Evolutionary conservation across 2,888 invertebrate species (phyloP), one percentile per base, ranked within the genome.

Genomic region (Gasteruption jaculator): DNA sequence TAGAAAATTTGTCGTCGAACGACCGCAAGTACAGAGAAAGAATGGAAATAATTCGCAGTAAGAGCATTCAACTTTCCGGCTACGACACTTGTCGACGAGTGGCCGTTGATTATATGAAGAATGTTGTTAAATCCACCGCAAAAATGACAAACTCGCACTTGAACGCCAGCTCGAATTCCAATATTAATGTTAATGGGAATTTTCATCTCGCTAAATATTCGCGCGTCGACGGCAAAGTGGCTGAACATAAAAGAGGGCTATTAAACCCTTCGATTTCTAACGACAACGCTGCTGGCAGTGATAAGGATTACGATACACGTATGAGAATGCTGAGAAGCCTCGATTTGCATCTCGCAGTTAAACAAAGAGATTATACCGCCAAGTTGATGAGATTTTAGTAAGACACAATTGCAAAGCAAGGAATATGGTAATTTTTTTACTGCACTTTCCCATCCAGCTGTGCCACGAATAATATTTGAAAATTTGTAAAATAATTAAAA

Each of bases 71-170:
- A 26, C 51, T 65, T 4, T 49, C 64, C 16, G 69, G 69, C 32
- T 69, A 65, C 49, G 64, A 68, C 24, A 58, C 61, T 19, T 69
- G 69, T 42, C 63, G 68, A 2, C 53, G 54, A 48, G 49, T 66
- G 6, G 60, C 66, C 0, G 43, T 66, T 2, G 60, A 63, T 8
- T 67, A 65, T 34, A 65, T 66, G 64, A 62, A 55, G 38, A 56
- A 48, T 15, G 44, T 57, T 5, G 59, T 53, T 2, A 63, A 46
- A 46, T 48, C 30, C 15, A 45, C 48, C 6, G 31, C 51, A n/a
- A 36, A 37, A 38, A 8, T 11, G 4, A 42, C 18, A 18, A 38
- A 25, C 44, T n/a, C n/a, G n/a, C n/a, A n/a, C n/a, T n/a, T n/a
- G n/a, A n/a, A n/a, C n/a, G n/a, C n/a, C n/a, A n/a, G n/a, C n/a